Evolutionary conservation across 2,888 invertebrate species (phyloP), one percentile per base, ranked within the genome.

Genomic region (Byasa hedistus): DNA sequence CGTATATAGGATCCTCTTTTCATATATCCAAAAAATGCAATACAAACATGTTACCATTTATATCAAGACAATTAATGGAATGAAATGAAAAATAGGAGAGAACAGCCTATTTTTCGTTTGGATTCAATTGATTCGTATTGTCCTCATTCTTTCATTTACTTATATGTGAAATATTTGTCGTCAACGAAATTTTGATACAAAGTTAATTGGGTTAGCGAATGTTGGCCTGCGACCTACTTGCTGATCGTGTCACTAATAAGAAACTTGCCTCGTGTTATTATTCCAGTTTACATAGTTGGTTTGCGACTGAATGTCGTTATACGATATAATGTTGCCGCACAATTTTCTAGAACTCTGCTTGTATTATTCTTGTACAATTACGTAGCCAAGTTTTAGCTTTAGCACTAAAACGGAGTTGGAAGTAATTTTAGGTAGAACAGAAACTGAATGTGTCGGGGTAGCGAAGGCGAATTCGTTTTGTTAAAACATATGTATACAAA

Each of bases 211-310:
- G 67, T 68, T 68, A 64, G 63, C 63, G 64, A 52, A 64, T 60
- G 61, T 19, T 27, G 32, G 64, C 24, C 36, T 52, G 61, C 69
- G 75, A 73, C 75, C 75, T 69, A 72, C 70, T 71, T 74, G 70
- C 65, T 69, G 71, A 72, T 71, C 71, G 73, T 70, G 70, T 72
- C 66, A 69, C 71, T 73, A 73, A 75, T 72, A 74, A 71, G 69
- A 69, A 74, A 69, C 68, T 70, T 59, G 69, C 65, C 69, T 72
- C 68, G 68, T 69, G 72, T 72, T 71, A 72, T 72, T 72, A 70
- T 69, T 66, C 68, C 70, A 70, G 57, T 72, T 70, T 68, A 69
- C 69, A 71, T 68, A 69, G 68, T 69, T 69, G 48, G 57, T 68
- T 63, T 36, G 60, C 61, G 52, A 60, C 61, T 52, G 52, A 64